Evolutionary conservation across 2,888 invertebrate genomes (phyloP).

Genomic region (Ryuthela nishihirai): DNA sequence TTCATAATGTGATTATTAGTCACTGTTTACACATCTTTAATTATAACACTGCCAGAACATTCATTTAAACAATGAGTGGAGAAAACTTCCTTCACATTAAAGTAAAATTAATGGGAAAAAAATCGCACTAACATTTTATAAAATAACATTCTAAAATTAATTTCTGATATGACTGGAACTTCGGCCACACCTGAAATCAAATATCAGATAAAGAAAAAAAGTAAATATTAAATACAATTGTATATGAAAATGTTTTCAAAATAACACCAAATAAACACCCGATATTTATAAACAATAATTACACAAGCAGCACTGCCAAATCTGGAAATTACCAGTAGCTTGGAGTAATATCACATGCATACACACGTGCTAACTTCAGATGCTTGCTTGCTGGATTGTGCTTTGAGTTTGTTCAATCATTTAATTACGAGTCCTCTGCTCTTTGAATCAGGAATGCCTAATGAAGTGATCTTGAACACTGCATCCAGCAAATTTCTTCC

Average conservation of each 20-base stretch:
- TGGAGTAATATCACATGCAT: slow-evolving; percentile 18
- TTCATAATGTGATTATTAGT: neutral
- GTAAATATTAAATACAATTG: slow-evolving; percentile 37
- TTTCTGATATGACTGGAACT: slow-evolving; percentile 30
- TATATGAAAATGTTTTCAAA: slow-evolving; percentile 36
- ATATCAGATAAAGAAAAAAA: slow-evolving; percentile 29
- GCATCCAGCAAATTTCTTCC: too few relatives aligned
- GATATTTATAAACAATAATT: slow-evolving; percentile 29
- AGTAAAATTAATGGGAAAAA: slow-evolving; percentile 10
- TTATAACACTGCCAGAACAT: slow-evolving; percentile 7
- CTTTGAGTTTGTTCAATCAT: slow-evolving; percentile 35
- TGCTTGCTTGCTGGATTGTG: slow-evolving; percentile 27
- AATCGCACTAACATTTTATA: slow-evolving; percentile 32
- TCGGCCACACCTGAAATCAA: slow-evolving; percentile 37
- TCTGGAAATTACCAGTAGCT: slow-evolving; percentile 14
- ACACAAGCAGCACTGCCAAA: slow-evolving; percentile 15
- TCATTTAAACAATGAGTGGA: slow-evolving; percentile 18
- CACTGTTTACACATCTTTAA: too few relatives aligned
- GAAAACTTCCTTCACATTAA: slow-evolving; percentile 26
- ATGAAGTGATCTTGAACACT: too few relatives aligned
- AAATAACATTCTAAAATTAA: slow-evolving; percentile 35
- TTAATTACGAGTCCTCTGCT: slow-evolving; percentile 22
- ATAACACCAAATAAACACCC: slow-evolving; percentile 27
- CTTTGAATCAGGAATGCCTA: slow-evolving; percentile 28
- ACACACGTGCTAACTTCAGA: slow-evolving; percentile 18